Conservation (phyloP, 2,888 invertebrate species). For the Zeuzera pyrina region DNA sequence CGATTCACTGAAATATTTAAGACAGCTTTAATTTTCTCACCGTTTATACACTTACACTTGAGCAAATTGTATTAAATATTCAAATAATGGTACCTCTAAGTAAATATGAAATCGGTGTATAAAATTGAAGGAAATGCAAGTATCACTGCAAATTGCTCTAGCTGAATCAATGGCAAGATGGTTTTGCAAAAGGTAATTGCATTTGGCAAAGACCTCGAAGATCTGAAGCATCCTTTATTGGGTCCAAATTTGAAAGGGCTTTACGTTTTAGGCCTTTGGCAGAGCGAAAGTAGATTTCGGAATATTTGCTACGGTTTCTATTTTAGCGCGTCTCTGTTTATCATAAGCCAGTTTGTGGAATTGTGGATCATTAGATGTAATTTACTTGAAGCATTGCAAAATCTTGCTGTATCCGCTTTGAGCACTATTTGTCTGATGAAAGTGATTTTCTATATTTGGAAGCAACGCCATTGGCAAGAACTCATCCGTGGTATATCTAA, state of each 20-base stretch:
- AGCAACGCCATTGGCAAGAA: slow-evolving; percentile 23
- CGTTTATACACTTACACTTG: slow-evolving; percentile 1
- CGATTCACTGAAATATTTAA: slow-evolving; percentile 7
- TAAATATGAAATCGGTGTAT: too few relatives aligned
- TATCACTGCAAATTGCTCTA: neutral
- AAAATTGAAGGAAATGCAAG: neutral
- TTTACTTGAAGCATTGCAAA: slow-evolving; percentile 30
- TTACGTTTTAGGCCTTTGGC: slow-evolving; percentile 37
- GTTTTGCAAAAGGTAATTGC: slow-evolving; percentile 22
- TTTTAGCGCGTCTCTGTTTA: slow-evolving; percentile 23
- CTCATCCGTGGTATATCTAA: slow-evolving; percentile 25
- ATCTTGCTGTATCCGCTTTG: slow-evolving; percentile 31
- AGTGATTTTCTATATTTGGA: slow-evolving; percentile 23
- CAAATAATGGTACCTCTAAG: too few relatives aligned
- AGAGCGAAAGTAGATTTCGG: slow-evolving; percentile 24
- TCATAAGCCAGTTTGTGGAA: slow-evolving; percentile 28
- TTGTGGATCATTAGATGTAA: slow-evolving; percentile 32
- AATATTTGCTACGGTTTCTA: slow-evolving; percentile 25
- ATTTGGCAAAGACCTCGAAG: slow-evolving; percentile 28
- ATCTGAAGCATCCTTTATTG: slow-evolving; percentile 37
- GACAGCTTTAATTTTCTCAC: slow-evolving; percentile 6
- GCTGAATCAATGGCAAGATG: slow-evolving; percentile 17
- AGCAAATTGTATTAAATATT: too few relatives aligned
- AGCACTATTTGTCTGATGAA: slow-evolving; percentile 29
- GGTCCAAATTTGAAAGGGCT: slow-evolving; percentile 43